Conservation (phyloP, 2,797 vertebrate genomes). For the Nyctalus aviator region DNA sequence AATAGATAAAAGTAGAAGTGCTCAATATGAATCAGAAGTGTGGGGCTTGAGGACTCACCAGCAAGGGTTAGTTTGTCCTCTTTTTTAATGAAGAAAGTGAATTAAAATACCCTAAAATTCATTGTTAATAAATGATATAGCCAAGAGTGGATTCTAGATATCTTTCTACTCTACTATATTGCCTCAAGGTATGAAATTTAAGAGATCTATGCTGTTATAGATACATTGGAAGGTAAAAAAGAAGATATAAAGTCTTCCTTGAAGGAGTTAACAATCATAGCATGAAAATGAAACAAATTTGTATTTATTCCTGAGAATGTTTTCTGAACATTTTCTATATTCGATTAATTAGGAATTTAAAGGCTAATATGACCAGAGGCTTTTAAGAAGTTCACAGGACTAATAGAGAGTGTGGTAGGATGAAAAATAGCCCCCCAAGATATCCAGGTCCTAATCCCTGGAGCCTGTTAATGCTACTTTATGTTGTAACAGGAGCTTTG, state of each 20-base stretch:
- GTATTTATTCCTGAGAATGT: not conserved
- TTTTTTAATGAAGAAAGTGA: conserved; percentile 25
- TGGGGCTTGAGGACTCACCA: not conserved
- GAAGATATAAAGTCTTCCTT: conserved; percentile 5
- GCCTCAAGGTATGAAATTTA: not conserved
- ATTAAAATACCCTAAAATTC: not conserved
- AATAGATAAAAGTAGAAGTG: not conserved
- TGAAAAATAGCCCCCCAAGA: not conserved
- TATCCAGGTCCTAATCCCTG: not conserved
- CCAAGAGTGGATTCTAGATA: not conserved
- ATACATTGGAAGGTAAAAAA: not conserved
- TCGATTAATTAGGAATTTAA: not conserved
- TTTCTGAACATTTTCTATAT: conserved; percentile 13
- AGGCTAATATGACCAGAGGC: not conserved
- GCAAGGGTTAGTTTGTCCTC: not conserved
- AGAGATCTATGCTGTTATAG: not conserved
- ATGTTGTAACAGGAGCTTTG: not conserved
- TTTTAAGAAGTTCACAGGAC: not conserved
- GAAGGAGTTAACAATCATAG: not conserved
- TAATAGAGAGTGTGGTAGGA: not conserved
- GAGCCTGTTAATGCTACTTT: not conserved
- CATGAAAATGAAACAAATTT: conserved; percentile 43
- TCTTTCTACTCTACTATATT: not conserved
- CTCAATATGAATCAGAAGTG: not conserved
- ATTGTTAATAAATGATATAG: not conserved